Evolutionary conservation across 2,888 invertebrate species (phyloP).

Genomic region (Allacma fusca): DNA sequence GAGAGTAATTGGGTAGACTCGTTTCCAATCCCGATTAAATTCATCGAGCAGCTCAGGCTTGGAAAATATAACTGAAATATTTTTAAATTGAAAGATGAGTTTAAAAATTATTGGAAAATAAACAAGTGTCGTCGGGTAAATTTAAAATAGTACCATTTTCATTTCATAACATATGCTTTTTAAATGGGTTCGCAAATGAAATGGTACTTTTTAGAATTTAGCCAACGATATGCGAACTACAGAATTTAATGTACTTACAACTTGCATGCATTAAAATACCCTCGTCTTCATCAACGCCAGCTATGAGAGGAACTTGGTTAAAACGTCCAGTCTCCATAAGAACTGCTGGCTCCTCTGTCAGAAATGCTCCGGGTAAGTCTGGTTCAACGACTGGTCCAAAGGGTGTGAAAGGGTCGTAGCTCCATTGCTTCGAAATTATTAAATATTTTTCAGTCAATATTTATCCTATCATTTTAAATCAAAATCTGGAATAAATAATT

Average conservation of each 20-base stretch:
- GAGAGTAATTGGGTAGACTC: conserved; percentile 18
- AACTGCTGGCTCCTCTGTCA: not conserved
- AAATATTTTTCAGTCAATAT: not conserved
- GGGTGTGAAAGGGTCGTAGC: conserved; percentile 36
- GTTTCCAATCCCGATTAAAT: not conserved
- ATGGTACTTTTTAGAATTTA: too few relatives aligned
- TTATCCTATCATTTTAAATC: too few relatives aligned
- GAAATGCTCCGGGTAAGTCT: not conserved
- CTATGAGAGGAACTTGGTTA: conserved; percentile 66
- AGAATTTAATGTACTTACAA: conserved; percentile 29
- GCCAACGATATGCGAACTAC: not conserved
- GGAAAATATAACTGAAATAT: too few relatives aligned
- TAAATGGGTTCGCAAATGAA: too few relatives aligned
- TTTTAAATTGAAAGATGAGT: too few relatives aligned
- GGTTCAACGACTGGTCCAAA: conserved; percentile 35
- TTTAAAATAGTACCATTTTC: not conserved
- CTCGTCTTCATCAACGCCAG: conserved; percentile 67
- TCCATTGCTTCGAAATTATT: conserved; percentile 37
- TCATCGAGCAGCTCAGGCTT: not conserved
- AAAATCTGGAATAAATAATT: too few relatives aligned
- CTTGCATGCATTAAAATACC: conserved; percentile 62
- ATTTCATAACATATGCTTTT: too few relatives aligned
- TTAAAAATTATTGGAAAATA: too few relatives aligned
- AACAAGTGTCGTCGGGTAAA: not conserved
- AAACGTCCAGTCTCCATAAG: not conserved